These are phyloP conservation scores for Chaenocephalus aceratus DNA, from an alignment of 2,113 vertebrate genomes.

Conservation along the genomic window DNA sequence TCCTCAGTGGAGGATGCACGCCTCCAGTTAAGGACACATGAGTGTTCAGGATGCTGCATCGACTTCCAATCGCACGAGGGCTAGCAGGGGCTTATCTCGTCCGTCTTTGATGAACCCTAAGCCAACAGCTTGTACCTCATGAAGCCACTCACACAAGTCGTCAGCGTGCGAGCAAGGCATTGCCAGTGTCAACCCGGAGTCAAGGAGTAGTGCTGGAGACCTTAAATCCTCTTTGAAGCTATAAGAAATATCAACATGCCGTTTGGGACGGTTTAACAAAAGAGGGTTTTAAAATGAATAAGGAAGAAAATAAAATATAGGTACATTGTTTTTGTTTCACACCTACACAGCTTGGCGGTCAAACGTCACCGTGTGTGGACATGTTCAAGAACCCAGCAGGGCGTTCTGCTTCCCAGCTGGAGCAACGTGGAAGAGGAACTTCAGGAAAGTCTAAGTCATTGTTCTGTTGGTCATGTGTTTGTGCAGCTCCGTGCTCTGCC, in stretches of 20 bases:
- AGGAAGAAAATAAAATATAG: too few relatives aligned
- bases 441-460: too few relatives aligned
- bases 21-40: constrained; percentile 12
- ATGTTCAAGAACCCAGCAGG: too few relatives aligned
- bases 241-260: neutral
- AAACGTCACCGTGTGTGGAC: too few relatives aligned
- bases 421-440: too few relatives aligned
- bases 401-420: too few relatives aligned
- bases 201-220: neutral
- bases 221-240: neutral
- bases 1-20: neutral
- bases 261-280: neutral
- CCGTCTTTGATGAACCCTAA: constrained; percentile 18
- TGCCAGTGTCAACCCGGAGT: too few relatives aligned
- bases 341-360: too few relatives aligned
- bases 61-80: constrained; percentile 11
- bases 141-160: constrained; percentile 7
- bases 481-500: too few relatives aligned
- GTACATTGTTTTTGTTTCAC: too few relatives aligned
- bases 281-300: neutral
- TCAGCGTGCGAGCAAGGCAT: neutral
- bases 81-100: constrained; percentile 16
- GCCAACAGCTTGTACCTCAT: constrained; percentile 12
- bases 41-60: constrained; percentile 11
- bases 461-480: too few relatives aligned